Evolutionary conservation across 2,888 invertebrate genomes (phyloP).

Genomic region (Chrysolina americana): DNA sequence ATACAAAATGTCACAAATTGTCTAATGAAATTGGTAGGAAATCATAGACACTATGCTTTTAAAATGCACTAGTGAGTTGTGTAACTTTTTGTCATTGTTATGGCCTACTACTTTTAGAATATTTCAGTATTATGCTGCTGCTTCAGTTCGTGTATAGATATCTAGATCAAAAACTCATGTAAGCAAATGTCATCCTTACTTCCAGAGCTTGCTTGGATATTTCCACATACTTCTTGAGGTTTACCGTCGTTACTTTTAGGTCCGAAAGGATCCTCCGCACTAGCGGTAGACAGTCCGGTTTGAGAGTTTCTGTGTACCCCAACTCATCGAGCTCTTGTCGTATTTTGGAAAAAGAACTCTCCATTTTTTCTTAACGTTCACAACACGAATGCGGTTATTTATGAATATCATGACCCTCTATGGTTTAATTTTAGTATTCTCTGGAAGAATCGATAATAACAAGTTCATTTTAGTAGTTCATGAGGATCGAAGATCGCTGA

Average conservation of each 20-base stretch:
- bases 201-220: slow-evolving; percentile 79
- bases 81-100: too few species aligned
- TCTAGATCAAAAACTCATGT: too few species aligned
- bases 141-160: too few species aligned
- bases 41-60: too few species aligned
- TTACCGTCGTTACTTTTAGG: slow-evolving; percentile 89
- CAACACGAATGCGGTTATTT: not conserved
- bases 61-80: too few species aligned
- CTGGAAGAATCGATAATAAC: not conserved
- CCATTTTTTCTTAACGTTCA: slow-evolving; percentile 58
- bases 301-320: slow-evolving; percentile 85
- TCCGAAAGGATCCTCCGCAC: slow-evolving; percentile 87
- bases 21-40: not conserved
- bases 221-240: slow-evolving; percentile 86
- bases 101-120: too few species aligned
- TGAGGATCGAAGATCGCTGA: too few species aligned
- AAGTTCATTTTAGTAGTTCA: not conserved
- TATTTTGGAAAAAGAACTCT: slow-evolving; percentile 59
- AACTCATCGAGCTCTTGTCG: slow-evolving; percentile 85
- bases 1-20: slow-evolving; percentile 23
- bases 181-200: slow-evolving; percentile 65
- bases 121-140: too few species aligned
- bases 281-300: slow-evolving; percentile 83
- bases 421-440: not conserved
- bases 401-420: slow-evolving; percentile 19